phyloP scores from a whole-genome alignment of 1,140 invertebrate genomes.

The Sitodiplosis mosellana region DNA sequence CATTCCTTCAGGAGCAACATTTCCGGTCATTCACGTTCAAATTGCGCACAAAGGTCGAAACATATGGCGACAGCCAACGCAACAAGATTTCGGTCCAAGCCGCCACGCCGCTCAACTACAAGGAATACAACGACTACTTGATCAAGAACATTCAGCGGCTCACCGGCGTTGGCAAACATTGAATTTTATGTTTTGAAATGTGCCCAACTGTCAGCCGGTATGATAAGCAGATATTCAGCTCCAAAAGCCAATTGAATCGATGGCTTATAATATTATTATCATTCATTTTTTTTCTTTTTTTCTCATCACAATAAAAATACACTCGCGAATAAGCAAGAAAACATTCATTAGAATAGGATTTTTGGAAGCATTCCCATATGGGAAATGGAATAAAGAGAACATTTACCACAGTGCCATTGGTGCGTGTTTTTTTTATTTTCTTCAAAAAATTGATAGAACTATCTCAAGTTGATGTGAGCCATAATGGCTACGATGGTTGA shows the following conservation, averaged over 20 bases:
- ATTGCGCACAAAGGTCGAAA: constrained; percentile 71
- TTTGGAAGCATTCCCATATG: too few species aligned
- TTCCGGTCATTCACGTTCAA: constrained; percentile 70
- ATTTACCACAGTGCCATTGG: too few species aligned
- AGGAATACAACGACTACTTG: constrained; percentile 51
- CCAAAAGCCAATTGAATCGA: too few species aligned
- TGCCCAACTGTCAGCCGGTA: too few species aligned
- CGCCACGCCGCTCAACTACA: constrained; percentile 51
- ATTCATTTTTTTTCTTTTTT: too few species aligned
- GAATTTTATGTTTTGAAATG: too few species aligned
- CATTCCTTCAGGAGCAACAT: constrained; percentile 48
- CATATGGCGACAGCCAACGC: constrained; percentile 61
- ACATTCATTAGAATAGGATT: too few species aligned
- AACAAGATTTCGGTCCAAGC: constrained; percentile 53
- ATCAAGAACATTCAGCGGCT: constrained; percentile 41
- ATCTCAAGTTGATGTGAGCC: constrained; percentile 74
- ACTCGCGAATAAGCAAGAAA: constrained; percentile 31
- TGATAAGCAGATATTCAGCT: too few species aligned
- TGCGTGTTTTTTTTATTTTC: too few species aligned
- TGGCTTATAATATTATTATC: too few species aligned
- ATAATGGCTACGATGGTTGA: constrained; percentile 74
- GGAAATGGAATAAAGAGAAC: too few species aligned
- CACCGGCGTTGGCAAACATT: constrained; percentile 29
- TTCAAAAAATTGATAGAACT: constrained; percentile 89
- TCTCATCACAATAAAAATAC: too few species aligned